phyloP scores from a whole-genome alignment of 2,113 vertebrate genomes.

The Urocitellus parryii region DNA sequence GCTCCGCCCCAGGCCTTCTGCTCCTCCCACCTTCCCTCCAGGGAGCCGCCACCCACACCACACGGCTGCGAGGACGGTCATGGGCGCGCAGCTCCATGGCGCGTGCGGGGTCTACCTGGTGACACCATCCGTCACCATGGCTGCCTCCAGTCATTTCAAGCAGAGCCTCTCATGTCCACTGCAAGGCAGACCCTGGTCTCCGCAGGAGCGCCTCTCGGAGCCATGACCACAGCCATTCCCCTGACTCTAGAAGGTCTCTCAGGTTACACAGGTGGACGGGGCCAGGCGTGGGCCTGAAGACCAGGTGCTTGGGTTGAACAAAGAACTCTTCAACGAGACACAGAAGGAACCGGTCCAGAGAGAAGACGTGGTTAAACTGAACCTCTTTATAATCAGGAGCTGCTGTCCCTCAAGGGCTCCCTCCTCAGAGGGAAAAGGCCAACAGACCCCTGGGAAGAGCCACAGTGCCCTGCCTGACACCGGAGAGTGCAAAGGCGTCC shows the following conservation, averaged over 20 bases:
- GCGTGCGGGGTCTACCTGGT: not conserved
- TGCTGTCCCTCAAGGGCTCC: no score
- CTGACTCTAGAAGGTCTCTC: not conserved
- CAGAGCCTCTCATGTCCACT: no score
- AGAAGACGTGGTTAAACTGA: not conserved
- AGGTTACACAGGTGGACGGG: rapidly evolving
- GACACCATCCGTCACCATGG: not conserved
- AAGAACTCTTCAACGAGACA: not conserved
- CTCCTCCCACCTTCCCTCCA: not conserved
- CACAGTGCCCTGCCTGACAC: not conserved
- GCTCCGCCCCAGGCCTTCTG: not conserved
- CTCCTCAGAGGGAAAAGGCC: not conserved
- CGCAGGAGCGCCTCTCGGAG: not conserved
- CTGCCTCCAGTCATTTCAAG: not conserved
- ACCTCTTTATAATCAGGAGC: not conserved
- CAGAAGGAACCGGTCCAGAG: no score
- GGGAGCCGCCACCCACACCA: not conserved
- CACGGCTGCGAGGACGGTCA: not conserved
- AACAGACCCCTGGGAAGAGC: not conserved
- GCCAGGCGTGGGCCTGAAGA: not conserved
- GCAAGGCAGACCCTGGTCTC: not conserved
- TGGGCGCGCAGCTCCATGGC: not conserved
- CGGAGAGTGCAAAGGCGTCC: not conserved
- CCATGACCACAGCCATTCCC: not conserved
- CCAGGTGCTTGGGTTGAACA: rapidly evolving